phyloP scores from a whole-genome alignment of 2,113 vertebrate genomes.

The Picathartes gymnocephalus region DNA sequence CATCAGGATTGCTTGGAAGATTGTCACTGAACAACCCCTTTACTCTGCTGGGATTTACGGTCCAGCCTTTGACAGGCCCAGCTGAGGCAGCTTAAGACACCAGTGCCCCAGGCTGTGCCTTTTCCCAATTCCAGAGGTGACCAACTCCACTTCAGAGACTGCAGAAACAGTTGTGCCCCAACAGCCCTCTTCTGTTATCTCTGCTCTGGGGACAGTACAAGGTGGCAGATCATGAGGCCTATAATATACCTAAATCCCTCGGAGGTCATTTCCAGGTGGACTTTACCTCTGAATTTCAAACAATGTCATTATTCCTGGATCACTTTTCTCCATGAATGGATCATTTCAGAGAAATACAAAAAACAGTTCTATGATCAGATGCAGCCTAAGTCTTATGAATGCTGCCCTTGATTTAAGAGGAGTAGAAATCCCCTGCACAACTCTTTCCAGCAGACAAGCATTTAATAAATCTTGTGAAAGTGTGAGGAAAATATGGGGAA shows the following conservation, averaged over 20 bases:
- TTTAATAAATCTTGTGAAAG: conserved; percentile 38
- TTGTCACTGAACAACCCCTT: background rate
- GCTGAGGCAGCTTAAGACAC: background rate
- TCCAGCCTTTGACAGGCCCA: background rate
- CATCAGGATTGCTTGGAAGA: background rate
- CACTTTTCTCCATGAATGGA: background rate
- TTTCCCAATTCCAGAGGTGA: background rate
- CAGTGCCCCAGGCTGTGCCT: rapidly evolving
- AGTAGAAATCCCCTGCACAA: conserved; percentile 14
- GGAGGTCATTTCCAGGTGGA: background rate
- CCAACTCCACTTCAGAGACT: background rate
- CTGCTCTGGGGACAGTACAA: background rate
- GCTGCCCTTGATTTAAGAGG: conserved; percentile 45
- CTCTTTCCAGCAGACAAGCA: background rate
- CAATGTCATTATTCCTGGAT: background rate
- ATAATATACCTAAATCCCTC: background rate
- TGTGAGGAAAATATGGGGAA: background rate
- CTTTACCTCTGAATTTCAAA: background rate
- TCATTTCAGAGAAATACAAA: conserved; percentile 4
- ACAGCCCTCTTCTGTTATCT: background rate
- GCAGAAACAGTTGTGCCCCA: background rate
- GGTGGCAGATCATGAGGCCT: background rate
- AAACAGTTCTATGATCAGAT: background rate
- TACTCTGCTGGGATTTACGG: background rate
- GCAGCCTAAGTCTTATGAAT: background rate